phyloP scores from a whole-genome alignment of 2,113 vertebrate genomes.

The Megaptera novaeangliae region DNA sequence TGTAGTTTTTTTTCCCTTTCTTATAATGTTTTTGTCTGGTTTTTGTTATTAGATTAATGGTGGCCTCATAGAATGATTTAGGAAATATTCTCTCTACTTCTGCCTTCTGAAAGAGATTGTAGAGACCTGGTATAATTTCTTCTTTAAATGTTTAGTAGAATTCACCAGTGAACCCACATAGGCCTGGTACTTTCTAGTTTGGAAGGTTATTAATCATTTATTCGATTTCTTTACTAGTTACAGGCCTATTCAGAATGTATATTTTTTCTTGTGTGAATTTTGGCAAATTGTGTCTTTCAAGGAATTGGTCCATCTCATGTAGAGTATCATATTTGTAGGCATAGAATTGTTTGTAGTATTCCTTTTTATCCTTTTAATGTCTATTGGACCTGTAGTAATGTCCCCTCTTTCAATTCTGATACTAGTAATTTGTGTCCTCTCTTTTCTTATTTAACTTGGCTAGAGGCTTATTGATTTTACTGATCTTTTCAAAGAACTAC shows the following conservation, averaged over 20 bases:
- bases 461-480: neutral
- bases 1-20: neutral
- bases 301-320: neutral
- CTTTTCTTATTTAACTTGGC: neutral
- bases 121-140: neutral
- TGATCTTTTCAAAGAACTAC: neutral
- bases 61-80: neutral
- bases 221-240: neutral
- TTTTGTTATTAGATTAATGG: neutral
- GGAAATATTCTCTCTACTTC: neutral
- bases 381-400: neutral
- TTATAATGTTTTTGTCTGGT: neutral
- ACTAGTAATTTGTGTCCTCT: neutral
- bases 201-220: neutral
- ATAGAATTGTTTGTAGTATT: neutral
- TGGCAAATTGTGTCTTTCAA: neutral
- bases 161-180: neutral
- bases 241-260: neutral
- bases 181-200: neutral
- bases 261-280: neutral
- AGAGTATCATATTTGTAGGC: neutral
- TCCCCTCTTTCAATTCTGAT: neutral
- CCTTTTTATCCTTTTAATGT: neutral
- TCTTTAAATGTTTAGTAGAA: neutral
- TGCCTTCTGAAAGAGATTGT: neutral